Conservation (phyloP, 2,888 invertebrate species). For the Luffia ferchaultella region DNA sequence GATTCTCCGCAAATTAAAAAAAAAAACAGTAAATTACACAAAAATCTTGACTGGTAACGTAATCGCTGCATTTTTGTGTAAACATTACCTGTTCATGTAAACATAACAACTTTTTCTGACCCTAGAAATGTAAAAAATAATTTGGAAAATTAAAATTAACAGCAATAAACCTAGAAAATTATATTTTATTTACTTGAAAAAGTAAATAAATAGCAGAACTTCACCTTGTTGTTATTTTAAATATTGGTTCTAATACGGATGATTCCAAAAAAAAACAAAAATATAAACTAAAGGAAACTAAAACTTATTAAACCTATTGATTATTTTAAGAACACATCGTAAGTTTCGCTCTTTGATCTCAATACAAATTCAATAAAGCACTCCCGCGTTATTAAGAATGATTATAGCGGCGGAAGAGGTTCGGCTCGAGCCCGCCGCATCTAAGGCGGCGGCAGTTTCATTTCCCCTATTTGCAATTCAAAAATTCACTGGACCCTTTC, state of each 20-base stretch:
- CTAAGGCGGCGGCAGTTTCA: slow-evolving; percentile 42
- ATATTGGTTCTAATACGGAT: background rate
- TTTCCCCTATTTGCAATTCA: slow-evolving; percentile 62
- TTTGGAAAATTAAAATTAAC: background rate
- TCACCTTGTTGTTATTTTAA: background rate
- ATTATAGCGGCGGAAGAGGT: slow-evolving; percentile 50
- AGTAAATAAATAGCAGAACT: background rate
- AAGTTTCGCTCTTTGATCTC: slow-evolving; percentile 43
- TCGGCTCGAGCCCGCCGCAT: slow-evolving; percentile 25
- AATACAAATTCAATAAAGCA: slow-evolving; percentile 53
- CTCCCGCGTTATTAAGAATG: slow-evolving; percentile 53
- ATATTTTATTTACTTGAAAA: background rate
- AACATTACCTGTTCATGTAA: too few relatives aligned
- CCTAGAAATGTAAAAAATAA: too few relatives aligned
- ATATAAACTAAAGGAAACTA: too few relatives aligned
- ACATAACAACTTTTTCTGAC: too few relatives aligned
- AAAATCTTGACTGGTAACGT: too few relatives aligned
- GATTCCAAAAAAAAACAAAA: too few relatives aligned
- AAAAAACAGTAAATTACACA: too few relatives aligned
- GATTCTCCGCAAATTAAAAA: too few relatives aligned
- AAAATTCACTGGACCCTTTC: slow-evolving; percentile 46
- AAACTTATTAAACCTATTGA: too few relatives aligned
- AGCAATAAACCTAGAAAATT: background rate
- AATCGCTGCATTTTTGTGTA: too few relatives aligned
- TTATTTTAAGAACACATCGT: too few relatives aligned